Percentiles rank a stretch among this genome's conserved stretches.
Evolutionary conservation across 2,113 vertebrate species (phyloP).

Genomic region (Gorsachius goisagi): DNA sequence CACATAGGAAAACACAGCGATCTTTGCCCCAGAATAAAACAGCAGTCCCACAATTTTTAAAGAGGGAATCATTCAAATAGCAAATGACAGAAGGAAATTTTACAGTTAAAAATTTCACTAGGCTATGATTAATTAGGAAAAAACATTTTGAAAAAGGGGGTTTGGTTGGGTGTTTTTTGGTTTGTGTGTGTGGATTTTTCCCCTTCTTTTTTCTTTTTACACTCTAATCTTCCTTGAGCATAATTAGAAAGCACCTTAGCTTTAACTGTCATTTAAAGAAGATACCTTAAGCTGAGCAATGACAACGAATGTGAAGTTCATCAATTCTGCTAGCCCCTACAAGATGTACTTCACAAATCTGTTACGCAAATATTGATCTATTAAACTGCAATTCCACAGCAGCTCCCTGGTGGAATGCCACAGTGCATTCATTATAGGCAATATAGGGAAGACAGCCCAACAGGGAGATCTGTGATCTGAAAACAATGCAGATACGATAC

Average conservation of each 20-base stretch:
- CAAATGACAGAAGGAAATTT: neutral
- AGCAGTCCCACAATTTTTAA: neutral
- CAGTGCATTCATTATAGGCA: neutral
- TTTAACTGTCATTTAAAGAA: neutral
- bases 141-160: neutral
- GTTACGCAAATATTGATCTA: neutral
- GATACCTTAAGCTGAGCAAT: neutral
- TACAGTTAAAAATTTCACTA: neutral
- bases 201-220: neutral
- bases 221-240: neutral
- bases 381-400: neutral
- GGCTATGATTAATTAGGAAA: neutral
- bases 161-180: neutral
- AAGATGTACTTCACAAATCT: neutral
- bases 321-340: neutral
- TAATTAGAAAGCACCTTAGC: neutral
- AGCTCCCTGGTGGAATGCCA: neutral
- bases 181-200: fast-evolving
- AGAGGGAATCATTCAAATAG: neutral
- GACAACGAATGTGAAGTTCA: neutral
- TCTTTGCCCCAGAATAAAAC: neutral
- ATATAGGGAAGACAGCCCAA: fast-evolving
- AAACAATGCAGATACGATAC: fast-evolving
- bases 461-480: neutral
- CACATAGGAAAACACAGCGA: neutral